Evolutionary conservation across 2,113 vertebrate genomes (phyloP), one percentile per base, ranked within the genome.

Genomic region (Tor tambroides): DNA sequence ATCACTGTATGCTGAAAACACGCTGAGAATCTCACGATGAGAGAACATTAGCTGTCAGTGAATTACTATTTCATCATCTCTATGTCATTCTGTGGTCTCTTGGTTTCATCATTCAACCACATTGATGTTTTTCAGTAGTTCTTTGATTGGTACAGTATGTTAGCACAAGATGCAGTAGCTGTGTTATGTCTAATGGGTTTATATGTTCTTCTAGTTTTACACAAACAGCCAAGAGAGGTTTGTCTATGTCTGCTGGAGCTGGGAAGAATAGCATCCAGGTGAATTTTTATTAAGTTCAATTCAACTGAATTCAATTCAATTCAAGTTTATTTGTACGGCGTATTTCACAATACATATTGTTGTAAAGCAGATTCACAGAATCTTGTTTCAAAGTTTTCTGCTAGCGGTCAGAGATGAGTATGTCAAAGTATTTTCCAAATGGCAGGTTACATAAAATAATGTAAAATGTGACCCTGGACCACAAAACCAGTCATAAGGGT

Each of bases 211-310:
- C 92, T 88, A 99, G 98, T 99, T 90, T 97, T 99, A 71, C 98
- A 99, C 92, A 99, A 98, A 92, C 96, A 99, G 90, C 98, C 98
- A 54, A 95, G 98, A 93, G 98, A 99, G 92, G 98, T 99, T 63
- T 99, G 98, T 88, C 97, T 99, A 89, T 99, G 98, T 94, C 95
- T 99, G 87, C 93, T 99, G 91, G 97, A 99, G 89, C 93, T 99
- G 93, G 98, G 98, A 83, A 95, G 98, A 90, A 99, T 99, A 91
- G 97, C 98, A 88, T 96, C 96, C 90, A 96, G 97, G 98, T 99
- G 23, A 2, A 56, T 21, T 56, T n/a, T 7, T 21, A 56, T 15
- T 51, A n/a, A n/a, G n/a, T n/a, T n/a, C n/a, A n/a, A n/a, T n/a
- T n/a, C n/a, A n/a, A n/a, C n/a, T n/a, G n/a, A n/a, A n/a, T n/a